Conservation (phyloP, 2,113 vertebrate genomes). For the Mystacornis crossleyi region DNA sequence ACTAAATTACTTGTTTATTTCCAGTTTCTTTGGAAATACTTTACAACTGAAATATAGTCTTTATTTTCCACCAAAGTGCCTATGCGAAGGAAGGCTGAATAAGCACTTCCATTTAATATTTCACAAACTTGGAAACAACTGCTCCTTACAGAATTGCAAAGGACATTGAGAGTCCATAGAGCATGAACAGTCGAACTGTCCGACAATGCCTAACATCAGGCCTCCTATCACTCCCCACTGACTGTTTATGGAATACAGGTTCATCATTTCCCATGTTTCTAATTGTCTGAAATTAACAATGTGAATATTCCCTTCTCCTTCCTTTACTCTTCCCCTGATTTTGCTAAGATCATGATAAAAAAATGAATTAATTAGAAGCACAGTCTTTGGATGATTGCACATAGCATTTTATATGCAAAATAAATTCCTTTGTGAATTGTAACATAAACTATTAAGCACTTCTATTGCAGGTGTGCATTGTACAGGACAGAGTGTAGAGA, state of each 20-base stretch:
- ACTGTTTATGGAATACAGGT: background rate
- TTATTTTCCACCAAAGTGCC: background rate
- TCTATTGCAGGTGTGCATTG: background rate
- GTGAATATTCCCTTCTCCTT: background rate
- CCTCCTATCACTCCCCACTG: background rate
- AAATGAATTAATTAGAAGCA: conserved; percentile 1
- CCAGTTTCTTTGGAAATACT: background rate
- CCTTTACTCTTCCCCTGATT: background rate
- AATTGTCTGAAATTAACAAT: background rate
- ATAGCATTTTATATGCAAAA: background rate
- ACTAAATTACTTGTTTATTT: background rate
- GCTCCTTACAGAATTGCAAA: background rate
- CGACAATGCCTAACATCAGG: background rate
- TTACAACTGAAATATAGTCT: background rate
- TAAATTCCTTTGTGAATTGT: conserved; percentile 11
- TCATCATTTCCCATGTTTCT: background rate
- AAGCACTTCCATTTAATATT: background rate
- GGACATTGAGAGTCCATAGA: background rate
- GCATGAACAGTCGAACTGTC: background rate
- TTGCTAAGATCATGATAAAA: background rate
- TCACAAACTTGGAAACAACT: background rate
- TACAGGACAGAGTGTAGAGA: background rate
- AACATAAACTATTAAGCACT: background rate
- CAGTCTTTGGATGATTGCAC: background rate
- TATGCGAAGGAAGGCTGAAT: background rate